A percentile compares a stretch with the other conserved stretches of the same genome.
Conservation (phyloP, 2,888 invertebrate genomes). For the Microctonus brassicae region DNA sequence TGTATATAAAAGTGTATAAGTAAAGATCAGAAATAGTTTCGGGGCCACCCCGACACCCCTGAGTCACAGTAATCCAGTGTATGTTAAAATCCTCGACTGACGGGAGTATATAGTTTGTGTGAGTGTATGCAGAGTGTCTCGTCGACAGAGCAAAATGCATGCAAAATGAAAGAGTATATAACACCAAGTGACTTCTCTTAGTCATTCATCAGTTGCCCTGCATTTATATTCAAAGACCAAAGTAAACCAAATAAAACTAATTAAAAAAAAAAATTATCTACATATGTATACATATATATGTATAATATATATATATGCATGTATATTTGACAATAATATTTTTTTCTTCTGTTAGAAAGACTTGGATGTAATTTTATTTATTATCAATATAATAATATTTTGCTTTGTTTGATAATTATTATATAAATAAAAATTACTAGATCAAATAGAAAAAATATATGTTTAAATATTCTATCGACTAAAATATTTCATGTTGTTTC, state of each 20-base stretch:
- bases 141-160: background rate
- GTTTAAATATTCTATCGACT: too few relatives aligned
- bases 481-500: too few relatives aligned
- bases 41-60: conserved; percentile 31
- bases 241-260: background rate
- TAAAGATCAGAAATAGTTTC: conserved; percentile 28
- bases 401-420: too few relatives aligned
- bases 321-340: too few relatives aligned
- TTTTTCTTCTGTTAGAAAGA: too few relatives aligned
- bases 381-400: too few relatives aligned
- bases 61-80: conserved; percentile 16
- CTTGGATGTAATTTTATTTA: too few relatives aligned
- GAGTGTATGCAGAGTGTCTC: background rate
- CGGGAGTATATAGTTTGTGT: background rate
- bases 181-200: conserved; percentile 38
- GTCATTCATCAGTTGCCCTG: conserved; percentile 41
- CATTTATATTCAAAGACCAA: background rate
- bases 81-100: conserved; percentile 8
- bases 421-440: too few relatives aligned
- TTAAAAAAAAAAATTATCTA: background rate
- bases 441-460: too few relatives aligned
- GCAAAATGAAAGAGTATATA: conserved; percentile 27
- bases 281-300: too few relatives aligned
- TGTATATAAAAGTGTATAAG: background rate
- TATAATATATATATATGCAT: too few relatives aligned